Evolutionary conservation across 2,797 vertebrate genomes (phyloP), one percentile per base, ranked within the genome.

Genomic region (Centropyge bicolor): DNA sequence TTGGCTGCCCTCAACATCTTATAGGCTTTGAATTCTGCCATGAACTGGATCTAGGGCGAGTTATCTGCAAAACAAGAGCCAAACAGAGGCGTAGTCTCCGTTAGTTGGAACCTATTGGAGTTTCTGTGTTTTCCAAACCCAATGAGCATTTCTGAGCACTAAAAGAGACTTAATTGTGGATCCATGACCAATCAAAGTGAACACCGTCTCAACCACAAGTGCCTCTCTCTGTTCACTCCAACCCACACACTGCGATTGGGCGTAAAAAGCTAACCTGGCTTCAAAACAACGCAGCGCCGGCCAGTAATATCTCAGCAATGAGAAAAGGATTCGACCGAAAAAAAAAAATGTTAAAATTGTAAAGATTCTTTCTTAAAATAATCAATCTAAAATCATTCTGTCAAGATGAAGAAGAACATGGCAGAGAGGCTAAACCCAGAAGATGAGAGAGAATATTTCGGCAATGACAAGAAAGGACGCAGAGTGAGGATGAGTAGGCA

Each of bases 101-200:
- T 66, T 61, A 76, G 74, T 76, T 82, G 76, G 83, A 91, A 60
- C 48, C 84, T 60, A 43, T 70, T 63, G 61, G 70, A n/a, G 74
- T 64, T 83, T 85, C 69, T 27, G 3, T 62, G 73, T 76, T 87
- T 80, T 81, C 69, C 40, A 35, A 76, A 75, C 27, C 57, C 71
- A 57, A 81, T 19, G 20, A 83, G 75, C 65, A 73, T 75, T 86
- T 83, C 52, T 68, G 57, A 43, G 57, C 48, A 11, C 84, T 92
- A 91, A 94, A 76, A 93, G 90, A 94, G 93, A 90, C 92, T 88
- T 93, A 90, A 94, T 89, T 89, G 90, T 76, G 78, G 69, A 36
- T 82, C 90, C 90, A 31, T 93, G 93, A 93, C 93, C 76, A 92
- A 94, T 94, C 83, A 61, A 91, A 93, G 85, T 92, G 93, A 94